Evolutionary conservation across 2,888 invertebrate species (phyloP).

Genomic region (Amblyjoppa proteus): DNA sequence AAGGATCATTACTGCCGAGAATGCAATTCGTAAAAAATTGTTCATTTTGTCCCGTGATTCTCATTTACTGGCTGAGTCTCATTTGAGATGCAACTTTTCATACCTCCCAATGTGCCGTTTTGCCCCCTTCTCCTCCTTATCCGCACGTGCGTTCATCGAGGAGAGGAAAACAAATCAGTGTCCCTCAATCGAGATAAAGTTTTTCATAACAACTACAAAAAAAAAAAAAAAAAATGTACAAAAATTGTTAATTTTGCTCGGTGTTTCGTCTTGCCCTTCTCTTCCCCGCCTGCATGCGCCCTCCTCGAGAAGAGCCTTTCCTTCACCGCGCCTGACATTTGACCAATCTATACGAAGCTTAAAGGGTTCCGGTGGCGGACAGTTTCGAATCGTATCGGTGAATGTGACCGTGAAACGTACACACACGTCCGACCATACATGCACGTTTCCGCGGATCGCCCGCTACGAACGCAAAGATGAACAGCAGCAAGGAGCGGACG

Average conservation of each 20-base stretch:
- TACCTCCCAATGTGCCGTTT: too few relatives aligned
- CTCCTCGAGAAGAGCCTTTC: slow-evolving; percentile 45
- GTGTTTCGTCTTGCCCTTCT: neutral
- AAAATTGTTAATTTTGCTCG: neutral
- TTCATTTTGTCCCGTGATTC: too few relatives aligned
- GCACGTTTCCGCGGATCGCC: slow-evolving; percentile 39
- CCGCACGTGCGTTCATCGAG: too few relatives aligned
- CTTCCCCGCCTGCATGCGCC: neutral
- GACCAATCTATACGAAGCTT: slow-evolving; percentile 66
- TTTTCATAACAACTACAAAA: too few relatives aligned
- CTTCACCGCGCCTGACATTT: slow-evolving; percentile 58
- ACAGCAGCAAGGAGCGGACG: slow-evolving; percentile 48
- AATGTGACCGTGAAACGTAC: slow-evolving; percentile 45
- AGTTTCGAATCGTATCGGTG: slow-evolving; percentile 63
- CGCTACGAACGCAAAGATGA: slow-evolving; percentile 15
- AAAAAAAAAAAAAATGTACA: too few relatives aligned
- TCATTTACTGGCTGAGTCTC: too few relatives aligned
- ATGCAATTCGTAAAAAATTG: too few relatives aligned
- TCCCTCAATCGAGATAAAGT: too few relatives aligned
- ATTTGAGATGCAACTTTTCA: too few relatives aligned
- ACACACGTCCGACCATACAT: slow-evolving; percentile 11
- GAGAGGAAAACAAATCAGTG: too few relatives aligned
- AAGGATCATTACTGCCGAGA: too few relatives aligned
- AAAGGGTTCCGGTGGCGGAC: slow-evolving; percentile 68
- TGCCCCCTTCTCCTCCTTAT: too few relatives aligned